A percentile compares a stretch with the other conserved stretches of the same genome.
Conservation (phyloP, 2,797 vertebrate species). For the Saxicola maurus region DNA sequence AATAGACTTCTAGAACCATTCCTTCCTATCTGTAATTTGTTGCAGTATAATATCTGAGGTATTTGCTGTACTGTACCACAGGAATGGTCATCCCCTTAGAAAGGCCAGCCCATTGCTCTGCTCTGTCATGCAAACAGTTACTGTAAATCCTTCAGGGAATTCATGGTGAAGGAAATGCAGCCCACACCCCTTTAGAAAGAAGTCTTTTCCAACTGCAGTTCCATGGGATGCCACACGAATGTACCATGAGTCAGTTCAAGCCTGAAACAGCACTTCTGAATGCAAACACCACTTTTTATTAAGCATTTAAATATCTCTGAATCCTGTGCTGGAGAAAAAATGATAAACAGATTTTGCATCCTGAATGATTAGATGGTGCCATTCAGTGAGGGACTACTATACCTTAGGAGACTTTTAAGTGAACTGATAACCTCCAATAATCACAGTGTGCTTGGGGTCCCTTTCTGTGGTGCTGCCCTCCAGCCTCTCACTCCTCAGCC, state of each 20-base stretch:
- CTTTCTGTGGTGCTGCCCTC: neutral
- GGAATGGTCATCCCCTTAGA: neutral
- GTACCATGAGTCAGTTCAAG: neutral
- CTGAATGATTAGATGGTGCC: neutral
- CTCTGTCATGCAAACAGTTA: neutral
- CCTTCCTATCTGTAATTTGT: neutral
- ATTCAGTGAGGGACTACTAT: neutral
- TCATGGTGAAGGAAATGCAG: neutral
- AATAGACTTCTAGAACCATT: neutral
- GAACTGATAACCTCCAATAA: neutral
- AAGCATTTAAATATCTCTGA: neutral
- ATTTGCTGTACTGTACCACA: neutral
- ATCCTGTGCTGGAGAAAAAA: neutral
- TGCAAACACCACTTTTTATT: neutral
- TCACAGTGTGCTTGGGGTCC: accelerated
- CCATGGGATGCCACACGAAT: neutral
- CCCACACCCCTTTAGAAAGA: neutral
- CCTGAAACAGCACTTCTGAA: neutral
- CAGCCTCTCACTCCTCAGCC: neutral
- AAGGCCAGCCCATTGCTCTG: neutral
- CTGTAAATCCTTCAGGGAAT: neutral
- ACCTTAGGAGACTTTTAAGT: neutral
- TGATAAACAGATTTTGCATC: neutral
- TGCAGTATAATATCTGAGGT: neutral
- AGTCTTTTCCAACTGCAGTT: neutral